These are phyloP conservation scores for Prochilodus magdalenae DNA, from an alignment of 2,113 vertebrate genomes.

Conservation along the genomic window DNA sequence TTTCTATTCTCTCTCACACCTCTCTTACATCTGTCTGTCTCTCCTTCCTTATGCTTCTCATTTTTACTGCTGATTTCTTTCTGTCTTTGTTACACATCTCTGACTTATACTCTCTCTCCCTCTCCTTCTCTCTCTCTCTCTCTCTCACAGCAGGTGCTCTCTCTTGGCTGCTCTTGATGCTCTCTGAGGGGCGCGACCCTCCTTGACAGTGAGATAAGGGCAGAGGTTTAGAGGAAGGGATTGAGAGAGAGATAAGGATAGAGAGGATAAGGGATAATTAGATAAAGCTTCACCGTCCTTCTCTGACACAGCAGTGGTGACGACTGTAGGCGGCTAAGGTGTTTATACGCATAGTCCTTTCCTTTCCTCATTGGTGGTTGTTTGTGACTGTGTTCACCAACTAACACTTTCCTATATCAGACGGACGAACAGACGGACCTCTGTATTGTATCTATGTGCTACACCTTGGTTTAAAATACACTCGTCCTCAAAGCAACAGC, in stretches of 20 bases:
- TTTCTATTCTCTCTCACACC: not conserved
- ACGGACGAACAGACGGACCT: no score
- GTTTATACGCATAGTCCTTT: no score
- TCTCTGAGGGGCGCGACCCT: constrained; percentile 19
- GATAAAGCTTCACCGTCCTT: not conserved
- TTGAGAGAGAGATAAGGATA: constrained; percentile 4
- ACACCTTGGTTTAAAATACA: no score
- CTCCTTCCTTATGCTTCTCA: no score
- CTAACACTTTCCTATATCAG: not conserved
- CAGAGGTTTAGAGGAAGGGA: constrained; percentile 3
- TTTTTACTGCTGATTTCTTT: no score
- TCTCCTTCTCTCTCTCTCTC: not conserved
- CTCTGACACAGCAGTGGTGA: not conserved
- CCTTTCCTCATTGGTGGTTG: not conserved
- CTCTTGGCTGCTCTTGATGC: constrained; percentile 27
- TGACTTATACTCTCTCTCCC: not conserved
- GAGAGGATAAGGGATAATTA: not conserved
- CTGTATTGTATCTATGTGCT: no score
- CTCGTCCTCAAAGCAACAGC: no score
- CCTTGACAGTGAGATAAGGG: constrained; percentile 37
- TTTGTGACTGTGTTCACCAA: not conserved
- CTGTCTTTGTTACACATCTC: no score
- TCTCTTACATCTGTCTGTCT: not conserved
- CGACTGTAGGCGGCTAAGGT: constrained; percentile 11
- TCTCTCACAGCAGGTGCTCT: constrained; percentile 32